Percentiles rank a stretch among this genome's conserved stretches.
Evolutionary conservation across 2,113 vertebrate species (phyloP).

Genomic region (Tinamus guttatus): DNA sequence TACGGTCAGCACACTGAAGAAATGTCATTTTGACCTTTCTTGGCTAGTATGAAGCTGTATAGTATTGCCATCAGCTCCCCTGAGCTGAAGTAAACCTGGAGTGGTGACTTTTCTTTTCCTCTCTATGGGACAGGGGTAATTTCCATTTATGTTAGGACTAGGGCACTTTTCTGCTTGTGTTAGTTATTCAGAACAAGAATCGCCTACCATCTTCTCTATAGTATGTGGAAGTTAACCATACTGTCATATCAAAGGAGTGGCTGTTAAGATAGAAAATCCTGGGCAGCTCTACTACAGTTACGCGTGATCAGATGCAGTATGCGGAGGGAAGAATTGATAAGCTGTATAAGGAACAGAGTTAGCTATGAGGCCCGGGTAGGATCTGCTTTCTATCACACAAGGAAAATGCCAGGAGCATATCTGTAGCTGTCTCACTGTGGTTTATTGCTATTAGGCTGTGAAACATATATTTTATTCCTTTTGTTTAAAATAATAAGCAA

Average conservation of each 20-base stretch:
- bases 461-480: background rate
- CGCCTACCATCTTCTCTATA: background rate
- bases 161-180: background rate
- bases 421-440: background rate
- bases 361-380: background rate
- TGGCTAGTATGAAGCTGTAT: background rate
- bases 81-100: background rate
- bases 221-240: rapidly evolving
- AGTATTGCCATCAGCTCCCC: background rate
- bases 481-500: background rate
- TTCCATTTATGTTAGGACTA: background rate
- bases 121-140: background rate
- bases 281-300: background rate
- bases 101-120: background rate
- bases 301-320: background rate
- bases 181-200: background rate
- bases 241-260: background rate
- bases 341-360: background rate
- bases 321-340: background rate
- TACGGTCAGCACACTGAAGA: rapidly evolving
- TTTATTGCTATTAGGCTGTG: background rate
- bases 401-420: background rate
- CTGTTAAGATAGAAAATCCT: background rate
- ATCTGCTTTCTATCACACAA: background rate
- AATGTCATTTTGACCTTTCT: background rate